phyloP scores from a whole-genome alignment of 2,888 invertebrate genomes.

The Parnassius apollo region DNA sequence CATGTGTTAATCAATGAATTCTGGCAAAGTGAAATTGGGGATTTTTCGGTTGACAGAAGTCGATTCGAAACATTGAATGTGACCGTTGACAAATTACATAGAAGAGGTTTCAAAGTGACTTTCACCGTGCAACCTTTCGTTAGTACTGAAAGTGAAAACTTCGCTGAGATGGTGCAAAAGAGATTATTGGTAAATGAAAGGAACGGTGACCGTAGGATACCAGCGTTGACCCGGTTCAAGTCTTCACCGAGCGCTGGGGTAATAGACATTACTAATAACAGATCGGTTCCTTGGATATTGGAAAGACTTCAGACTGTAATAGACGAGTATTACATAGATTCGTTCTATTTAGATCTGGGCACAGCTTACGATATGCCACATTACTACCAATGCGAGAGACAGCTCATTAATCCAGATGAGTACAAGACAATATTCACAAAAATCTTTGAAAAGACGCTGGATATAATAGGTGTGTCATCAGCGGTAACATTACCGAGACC shows the following conservation, averaged over 20 bases:
- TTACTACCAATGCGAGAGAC: constrained; percentile 89
- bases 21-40: constrained; percentile 93
- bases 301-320: constrained; percentile 86
- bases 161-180: constrained; percentile 88
- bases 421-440: constrained; percentile 88
- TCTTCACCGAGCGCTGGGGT: constrained; percentile 90
- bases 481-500: constrained; percentile 90
- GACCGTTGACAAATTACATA: constrained; percentile 89
- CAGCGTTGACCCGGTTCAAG: constrained; percentile 91
- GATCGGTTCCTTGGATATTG: constrained; percentile 89
- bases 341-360: constrained; percentile 91
- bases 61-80: constrained; percentile 90
- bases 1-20: constrained; percentile 89
- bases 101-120: constrained; percentile 92
- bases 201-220: constrained; percentile 88
- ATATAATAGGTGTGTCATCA: constrained; percentile 90
- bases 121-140: constrained; percentile 96
- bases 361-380: constrained; percentile 93
- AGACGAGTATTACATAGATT: constrained; percentile 89
- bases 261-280: constrained; percentile 92
- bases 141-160: constrained; percentile 91
- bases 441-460: constrained; percentile 82
- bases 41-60: constrained; percentile 88
- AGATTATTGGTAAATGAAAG: constrained; percentile 90
- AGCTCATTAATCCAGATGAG: constrained; percentile 89